Percentiles rank a stretch among this genome's conserved stretches.
Conservation (phyloP, 2,797 vertebrate species). For the Ptychadena robeensis region DNA sequence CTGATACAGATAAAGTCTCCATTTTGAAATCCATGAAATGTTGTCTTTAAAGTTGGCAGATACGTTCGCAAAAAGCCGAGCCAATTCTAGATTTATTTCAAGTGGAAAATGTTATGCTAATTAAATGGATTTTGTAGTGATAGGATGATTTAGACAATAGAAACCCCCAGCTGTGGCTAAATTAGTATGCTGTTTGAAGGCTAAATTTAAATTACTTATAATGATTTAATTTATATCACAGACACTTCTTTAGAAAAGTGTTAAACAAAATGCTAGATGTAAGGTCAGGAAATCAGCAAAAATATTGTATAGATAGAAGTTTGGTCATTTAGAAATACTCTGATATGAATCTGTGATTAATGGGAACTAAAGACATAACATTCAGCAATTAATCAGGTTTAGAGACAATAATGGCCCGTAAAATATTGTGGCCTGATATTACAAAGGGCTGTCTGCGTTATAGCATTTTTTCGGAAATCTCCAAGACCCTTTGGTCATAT, state of each 20-base stretch:
- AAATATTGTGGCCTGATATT: background rate
- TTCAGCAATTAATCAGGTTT: background rate
- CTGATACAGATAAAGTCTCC: background rate
- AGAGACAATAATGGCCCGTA: background rate
- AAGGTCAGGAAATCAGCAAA: background rate
- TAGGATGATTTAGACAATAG: slow-evolving; percentile 38
- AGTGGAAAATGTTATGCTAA: slow-evolving; percentile 39
- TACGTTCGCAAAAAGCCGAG: background rate
- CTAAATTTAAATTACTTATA: slow-evolving; percentile 31
- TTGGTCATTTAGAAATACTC: background rate
- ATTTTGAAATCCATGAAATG: background rate
- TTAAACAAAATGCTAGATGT: slow-evolving; percentile 2
- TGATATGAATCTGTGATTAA: background rate
- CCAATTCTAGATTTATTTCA: slow-evolving; percentile 31
- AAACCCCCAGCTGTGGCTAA: slow-evolving; percentile 35
- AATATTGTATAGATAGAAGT: background rate
- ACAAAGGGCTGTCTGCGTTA: background rate
- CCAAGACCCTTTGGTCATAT: too few relatives aligned
- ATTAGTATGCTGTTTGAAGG: slow-evolving; percentile 24
- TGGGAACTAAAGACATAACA: background rate
- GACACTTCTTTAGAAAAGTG: background rate
- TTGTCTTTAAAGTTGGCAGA: background rate
- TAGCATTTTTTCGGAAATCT: background rate
- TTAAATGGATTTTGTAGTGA: slow-evolving; percentile 5
- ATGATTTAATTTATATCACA: slow-evolving; percentile 35